Conservation (phyloP, 2,797 vertebrate species). For the Syngnathus acus region DNA sequence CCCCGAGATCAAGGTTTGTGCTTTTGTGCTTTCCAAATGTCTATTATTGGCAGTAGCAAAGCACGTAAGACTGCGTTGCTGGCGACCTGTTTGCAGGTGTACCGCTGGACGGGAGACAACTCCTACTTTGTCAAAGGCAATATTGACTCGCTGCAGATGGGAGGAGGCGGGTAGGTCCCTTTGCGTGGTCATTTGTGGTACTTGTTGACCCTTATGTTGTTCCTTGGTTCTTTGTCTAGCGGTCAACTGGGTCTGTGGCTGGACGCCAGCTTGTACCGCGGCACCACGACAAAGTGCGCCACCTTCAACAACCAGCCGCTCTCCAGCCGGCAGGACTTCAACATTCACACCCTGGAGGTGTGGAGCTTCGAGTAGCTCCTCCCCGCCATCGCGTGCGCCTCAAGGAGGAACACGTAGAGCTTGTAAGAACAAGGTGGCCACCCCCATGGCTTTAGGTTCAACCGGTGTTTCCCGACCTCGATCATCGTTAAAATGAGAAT, state of each 20-base stretch:
- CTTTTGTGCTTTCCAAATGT: background rate
- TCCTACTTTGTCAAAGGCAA: conserved; percentile 98
- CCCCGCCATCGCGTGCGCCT: too few species aligned
- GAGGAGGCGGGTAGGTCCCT: conserved; percentile 83
- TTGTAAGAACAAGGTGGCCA: too few species aligned
- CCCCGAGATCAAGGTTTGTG: conserved; percentile 87
- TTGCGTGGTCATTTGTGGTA: too few species aligned
- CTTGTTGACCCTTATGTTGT: too few species aligned
- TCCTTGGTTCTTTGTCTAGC: conserved; percentile 47
- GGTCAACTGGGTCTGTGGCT: conserved; percentile 94
- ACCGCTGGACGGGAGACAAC: conserved; percentile 95
- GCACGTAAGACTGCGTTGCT: too few species aligned
- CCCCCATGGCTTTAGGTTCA: background rate
- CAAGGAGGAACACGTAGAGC: too few species aligned
- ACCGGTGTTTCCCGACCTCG: background rate
- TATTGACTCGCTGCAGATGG: conserved; percentile 89
- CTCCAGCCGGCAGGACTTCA: conserved; percentile 91
- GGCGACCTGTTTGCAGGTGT: conserved; percentile 69
- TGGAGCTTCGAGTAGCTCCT: conserved; percentile 76
- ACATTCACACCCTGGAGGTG: conserved; percentile 90
- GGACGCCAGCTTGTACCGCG: conserved; percentile 89
- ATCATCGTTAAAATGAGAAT: too few species aligned
- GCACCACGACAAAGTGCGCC: conserved; percentile 87
- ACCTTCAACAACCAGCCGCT: conserved; percentile 96
- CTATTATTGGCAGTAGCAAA: background rate